Conservation (phyloP, 2,113 vertebrate genomes). For the Lagopus leucura region DNA sequence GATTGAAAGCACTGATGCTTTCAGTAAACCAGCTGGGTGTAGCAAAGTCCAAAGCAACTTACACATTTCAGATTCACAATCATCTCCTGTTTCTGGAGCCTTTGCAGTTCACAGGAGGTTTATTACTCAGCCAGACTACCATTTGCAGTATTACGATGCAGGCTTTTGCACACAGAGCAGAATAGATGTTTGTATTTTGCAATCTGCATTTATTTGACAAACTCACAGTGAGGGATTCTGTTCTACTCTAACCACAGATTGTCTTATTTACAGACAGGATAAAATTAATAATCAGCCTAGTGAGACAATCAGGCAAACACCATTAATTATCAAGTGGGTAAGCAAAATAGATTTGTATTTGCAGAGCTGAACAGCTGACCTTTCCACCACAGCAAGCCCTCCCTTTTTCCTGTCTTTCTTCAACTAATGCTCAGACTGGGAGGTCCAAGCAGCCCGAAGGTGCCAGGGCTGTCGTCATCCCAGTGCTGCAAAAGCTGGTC, state of each 20-base stretch:
- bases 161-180: not conserved
- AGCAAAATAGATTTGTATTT: conserved; percentile 19
- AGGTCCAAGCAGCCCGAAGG: not conserved
- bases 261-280: not conserved
- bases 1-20: not conserved
- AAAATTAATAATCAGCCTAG: conserved; percentile 35
- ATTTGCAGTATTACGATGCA: not conserved
- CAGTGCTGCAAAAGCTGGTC: not conserved
- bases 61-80: not conserved
- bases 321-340: conserved; percentile 32
- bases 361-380: not conserved
- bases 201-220: conserved; percentile 24
- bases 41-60: not conserved
- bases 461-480: not conserved
- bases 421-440: not conserved
- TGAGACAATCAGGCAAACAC: conserved; percentile 2
- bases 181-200: conserved; percentile 20
- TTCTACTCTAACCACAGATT: conserved; percentile 7
- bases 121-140: not conserved
- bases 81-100: not conserved
- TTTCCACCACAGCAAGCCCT: not conserved
- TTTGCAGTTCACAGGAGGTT: not conserved
- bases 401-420: not conserved
- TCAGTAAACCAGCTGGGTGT: not conserved
- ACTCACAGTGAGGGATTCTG: not conserved